These are phyloP conservation scores for Latheticus oryzae DNA, from an alignment of 2,888 invertebrate genomes.

Conservation along the genomic window DNA sequence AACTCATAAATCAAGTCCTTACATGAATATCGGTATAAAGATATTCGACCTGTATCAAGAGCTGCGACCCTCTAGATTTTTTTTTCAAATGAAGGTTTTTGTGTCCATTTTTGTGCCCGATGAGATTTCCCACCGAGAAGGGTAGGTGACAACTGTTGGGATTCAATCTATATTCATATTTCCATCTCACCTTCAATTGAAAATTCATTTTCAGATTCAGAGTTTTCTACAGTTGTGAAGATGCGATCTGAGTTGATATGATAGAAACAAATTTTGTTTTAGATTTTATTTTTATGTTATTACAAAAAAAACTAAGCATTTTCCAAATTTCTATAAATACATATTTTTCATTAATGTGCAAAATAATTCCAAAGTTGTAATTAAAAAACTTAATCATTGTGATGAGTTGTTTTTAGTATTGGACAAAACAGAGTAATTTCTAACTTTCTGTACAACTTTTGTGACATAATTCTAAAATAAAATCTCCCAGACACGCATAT, in stretches of 20 bases:
- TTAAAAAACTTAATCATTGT: no score
- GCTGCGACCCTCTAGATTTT: constrained; percentile 28
- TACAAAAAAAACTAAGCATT: no score
- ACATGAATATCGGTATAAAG: no score
- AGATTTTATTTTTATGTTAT: constrained; percentile 34
- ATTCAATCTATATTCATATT: constrained; percentile 50
- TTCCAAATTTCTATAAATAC: no score
- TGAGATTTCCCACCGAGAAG: constrained; percentile 36
- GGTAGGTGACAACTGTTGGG: constrained; percentile 44
- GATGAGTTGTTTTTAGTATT: no score
- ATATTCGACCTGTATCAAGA: no score
- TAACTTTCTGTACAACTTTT: no score
- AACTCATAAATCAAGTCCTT: no score
- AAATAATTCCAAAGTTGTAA: no score
- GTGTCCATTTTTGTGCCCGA: constrained; percentile 43
- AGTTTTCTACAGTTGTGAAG: constrained; percentile 21
- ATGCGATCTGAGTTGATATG: constrained; percentile 34
- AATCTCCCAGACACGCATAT: constrained; percentile 24
- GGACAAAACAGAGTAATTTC: no score
- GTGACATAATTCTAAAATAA: constrained; percentile 35
- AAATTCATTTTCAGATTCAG: constrained; percentile 45
- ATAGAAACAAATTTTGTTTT: constrained; percentile 37
- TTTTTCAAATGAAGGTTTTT: constrained; percentile 38
- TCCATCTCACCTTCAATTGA: constrained; percentile 46
- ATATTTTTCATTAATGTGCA: no score